A percentile compares a stretch with the other conserved stretches of the same genome.
Conservation (phyloP, 2,797 vertebrate genomes). For the Rhinatrema bivittatum region DNA sequence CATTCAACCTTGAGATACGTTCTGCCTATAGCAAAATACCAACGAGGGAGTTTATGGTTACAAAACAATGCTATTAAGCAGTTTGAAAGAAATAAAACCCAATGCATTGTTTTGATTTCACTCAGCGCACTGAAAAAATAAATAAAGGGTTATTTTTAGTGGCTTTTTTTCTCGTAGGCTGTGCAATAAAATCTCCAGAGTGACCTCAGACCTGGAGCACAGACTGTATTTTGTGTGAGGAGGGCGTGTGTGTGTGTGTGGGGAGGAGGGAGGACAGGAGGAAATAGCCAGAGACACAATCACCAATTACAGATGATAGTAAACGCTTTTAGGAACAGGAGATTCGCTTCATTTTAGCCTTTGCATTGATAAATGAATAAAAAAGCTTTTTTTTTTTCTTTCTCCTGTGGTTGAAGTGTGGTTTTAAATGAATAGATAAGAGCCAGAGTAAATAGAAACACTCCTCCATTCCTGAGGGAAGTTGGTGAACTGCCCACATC, state of each 20-base stretch:
- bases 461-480: conserved; percentile 53
- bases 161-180: not conserved
- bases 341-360: conserved; percentile 39
- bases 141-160: conserved; percentile 2
- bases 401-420: conserved; percentile 46
- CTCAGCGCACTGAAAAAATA: no score
- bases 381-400: no score
- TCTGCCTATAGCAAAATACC: no score
- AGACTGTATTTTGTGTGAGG: not conserved
- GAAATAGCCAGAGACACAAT: no score
- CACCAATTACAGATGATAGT: conserved; percentile 6
- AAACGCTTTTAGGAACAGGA: conserved; percentile 16
- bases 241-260: no score
- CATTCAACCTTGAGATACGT: no score
- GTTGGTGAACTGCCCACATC: conserved; percentile 57
- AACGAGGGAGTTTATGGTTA: no score
- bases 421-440: conserved; percentile 56
- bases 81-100: no score
- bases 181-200: rapidly evolving
- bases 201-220: not conserved
- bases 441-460: conserved; percentile 49
- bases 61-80: no score
- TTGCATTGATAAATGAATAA: conserved; percentile 36
- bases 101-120: no score
- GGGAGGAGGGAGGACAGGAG: no score